Evolutionary conservation across 1,140 invertebrate species (phyloP), one percentile per base, ranked within the genome.

Genomic region (Bombus pyrosoma): DNA sequence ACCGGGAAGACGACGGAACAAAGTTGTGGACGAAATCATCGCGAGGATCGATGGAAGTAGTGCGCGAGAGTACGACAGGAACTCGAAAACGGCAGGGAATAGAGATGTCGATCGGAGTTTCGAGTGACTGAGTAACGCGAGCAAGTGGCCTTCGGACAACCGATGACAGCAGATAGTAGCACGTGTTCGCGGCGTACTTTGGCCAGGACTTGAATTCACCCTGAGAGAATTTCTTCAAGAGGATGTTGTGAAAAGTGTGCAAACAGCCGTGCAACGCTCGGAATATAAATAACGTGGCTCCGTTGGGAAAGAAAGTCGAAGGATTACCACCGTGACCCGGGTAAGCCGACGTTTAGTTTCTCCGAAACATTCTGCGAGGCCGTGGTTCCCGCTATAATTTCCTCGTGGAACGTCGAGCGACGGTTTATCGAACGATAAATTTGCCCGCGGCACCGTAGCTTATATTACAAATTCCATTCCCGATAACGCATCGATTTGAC

Each of bases 221-320:
- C 6, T 8, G 4, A 12, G 32, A 2, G n/a, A 41, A 81, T 80
- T 34, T 43, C 28, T 41, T 37, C 43, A n/a, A 53, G 73, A 25
- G 53, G 69, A 80, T 89, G 87, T 64, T 41, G 80, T 72, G 79
- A 86, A 83, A 84, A 85, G 84, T 79, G 87, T 88, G 88, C 71
- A 32, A 83, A 77, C n/a, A 28, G 22, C 2, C 10, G 34, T 13
- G 43, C 15, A 10, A 66, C 15, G 25, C 28, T 77, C 5, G 18
- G 39, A 43, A 66, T 78, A 66, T 71, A 68, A 34, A 37, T 59
- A 47, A n/a, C 72, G 39, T 4, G 47, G 22, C 32, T 62, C 28
- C 18, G 13, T 13, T 47, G 13, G 15, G 3, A 34, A 75, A 39
- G 22, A 41, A 37, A 62, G 28, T 32, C 22, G 1, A 32, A 34